phyloP scores from a whole-genome alignment of 1,140 invertebrate genomes.

The Brachionus manjavacas region DNA sequence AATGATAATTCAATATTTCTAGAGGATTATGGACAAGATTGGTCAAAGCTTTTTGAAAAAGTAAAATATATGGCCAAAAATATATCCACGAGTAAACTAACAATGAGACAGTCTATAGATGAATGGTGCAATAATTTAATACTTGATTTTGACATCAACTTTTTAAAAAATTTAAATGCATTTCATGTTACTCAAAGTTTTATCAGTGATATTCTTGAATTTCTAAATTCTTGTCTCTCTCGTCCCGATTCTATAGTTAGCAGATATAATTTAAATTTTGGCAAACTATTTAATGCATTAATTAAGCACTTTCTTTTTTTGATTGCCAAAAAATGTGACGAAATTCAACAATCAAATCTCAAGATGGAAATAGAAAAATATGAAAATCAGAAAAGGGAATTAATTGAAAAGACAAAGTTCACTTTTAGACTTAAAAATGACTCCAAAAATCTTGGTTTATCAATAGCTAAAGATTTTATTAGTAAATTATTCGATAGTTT shows the following conservation, averaged over 20 bases:
- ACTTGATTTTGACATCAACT: not conserved
- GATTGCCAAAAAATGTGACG: not conserved
- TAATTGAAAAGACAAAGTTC: not conserved
- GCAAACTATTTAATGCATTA: not conserved
- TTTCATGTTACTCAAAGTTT: not conserved
- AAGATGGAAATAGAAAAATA: not conserved
- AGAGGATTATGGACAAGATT: not conserved
- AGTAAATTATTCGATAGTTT: not conserved
- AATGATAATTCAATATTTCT: not conserved
- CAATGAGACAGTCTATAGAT: not conserved
- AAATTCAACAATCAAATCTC: not conserved
- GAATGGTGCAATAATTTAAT: not conserved
- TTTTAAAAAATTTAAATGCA: not conserved
- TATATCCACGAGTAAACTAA: not conserved
- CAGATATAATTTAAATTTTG: not conserved
- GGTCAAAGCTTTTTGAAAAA: not conserved
- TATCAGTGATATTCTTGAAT: not conserved
- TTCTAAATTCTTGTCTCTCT: not conserved
- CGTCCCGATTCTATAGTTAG: not conserved
- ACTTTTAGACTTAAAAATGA: not conserved
- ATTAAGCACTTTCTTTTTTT: not conserved
- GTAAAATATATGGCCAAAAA: not conserved
- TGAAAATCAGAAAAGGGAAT: not conserved
- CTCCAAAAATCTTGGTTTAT: not conserved
- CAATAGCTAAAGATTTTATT: not conserved